Conservation (phyloP, 2,113 vertebrate genomes). For the Zootoca vivipara region DNA sequence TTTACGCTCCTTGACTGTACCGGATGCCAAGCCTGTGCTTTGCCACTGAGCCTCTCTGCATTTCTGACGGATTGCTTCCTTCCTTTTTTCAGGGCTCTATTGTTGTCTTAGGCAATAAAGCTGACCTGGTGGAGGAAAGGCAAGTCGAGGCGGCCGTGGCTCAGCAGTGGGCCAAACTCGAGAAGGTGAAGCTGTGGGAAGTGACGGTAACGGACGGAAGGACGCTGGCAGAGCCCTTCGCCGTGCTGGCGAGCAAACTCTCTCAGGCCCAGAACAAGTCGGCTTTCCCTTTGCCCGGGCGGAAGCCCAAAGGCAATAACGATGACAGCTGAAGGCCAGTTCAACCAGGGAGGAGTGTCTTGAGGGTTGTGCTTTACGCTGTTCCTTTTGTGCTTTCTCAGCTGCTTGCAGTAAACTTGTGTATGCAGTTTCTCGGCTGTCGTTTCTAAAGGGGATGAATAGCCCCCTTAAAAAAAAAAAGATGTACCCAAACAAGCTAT, state of each 20-base stretch:
- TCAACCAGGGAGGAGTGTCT: neutral
- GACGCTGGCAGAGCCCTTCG: conserved; percentile 92
- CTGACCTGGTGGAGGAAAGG: conserved; percentile 85
- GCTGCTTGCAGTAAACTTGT: conserved; percentile 52
- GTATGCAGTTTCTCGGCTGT: conserved; percentile 26
- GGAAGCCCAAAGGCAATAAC: conserved; percentile 90
- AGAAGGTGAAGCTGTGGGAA: conserved; percentile 95
- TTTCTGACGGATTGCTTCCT: neutral
- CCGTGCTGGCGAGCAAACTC: conserved; percentile 89
- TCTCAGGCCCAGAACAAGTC: conserved; percentile 94
- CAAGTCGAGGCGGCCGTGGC: conserved; percentile 89
- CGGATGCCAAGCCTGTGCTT: neutral
- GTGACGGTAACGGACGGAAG: conserved; percentile 87
- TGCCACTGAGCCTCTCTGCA: neutral
- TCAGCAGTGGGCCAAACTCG: conserved; percentile 88
- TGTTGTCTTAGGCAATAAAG: conserved; percentile 92
- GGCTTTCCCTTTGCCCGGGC: conserved; percentile 89
- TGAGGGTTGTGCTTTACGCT: neutral
- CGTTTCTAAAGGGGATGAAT: neutral
- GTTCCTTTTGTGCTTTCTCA: conserved; percentile 29
- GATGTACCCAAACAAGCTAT: too few relatives aligned
- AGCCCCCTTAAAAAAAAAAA: too few relatives aligned
- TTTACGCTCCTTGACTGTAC: neutral
- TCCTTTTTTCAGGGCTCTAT: conserved; percentile 81
- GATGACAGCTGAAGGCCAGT: conserved; percentile 79